Conservation (phyloP, 2,888 invertebrate species). For the Glomeris marginata region DNA sequence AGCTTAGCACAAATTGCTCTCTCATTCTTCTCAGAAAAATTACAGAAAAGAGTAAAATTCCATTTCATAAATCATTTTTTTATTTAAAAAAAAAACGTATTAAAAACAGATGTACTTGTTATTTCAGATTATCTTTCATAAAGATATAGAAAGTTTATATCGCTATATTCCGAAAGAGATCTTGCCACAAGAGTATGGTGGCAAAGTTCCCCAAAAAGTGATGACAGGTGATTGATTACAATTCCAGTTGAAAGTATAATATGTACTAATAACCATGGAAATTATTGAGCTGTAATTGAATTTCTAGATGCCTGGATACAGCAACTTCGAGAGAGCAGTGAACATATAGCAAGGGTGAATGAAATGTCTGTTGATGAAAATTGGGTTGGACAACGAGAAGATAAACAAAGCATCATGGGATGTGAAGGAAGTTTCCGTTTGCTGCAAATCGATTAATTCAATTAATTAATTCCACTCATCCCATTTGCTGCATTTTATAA, state of each 20-base stretch:
- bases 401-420: no score
- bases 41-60: slow-evolving; percentile 47
- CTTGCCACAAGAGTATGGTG: slow-evolving; percentile 67
- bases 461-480: no score
- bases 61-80: no score
- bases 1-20: slow-evolving; percentile 58
- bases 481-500: no score
- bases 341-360: slow-evolving; percentile 16
- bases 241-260: not conserved
- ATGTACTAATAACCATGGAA: no score
- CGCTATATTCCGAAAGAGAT: slow-evolving; percentile 55
- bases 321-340: slow-evolving; percentile 15
- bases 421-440: no score
- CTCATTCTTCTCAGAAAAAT: slow-evolving; percentile 51
- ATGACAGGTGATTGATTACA: slow-evolving; percentile 54
- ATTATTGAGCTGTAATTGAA: no score
- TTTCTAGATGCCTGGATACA: slow-evolving; percentile 16
- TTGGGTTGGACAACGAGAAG: no score
- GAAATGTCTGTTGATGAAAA: slow-evolving; percentile 16
- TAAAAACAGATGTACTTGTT: no score
- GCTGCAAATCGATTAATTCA: no score
- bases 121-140: slow-evolving; percentile 42
- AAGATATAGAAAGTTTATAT: slow-evolving; percentile 51
- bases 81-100: no score
- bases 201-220: slow-evolving; percentile 59